A percentile compares a stretch with the other conserved stretches of the same genome.
Evolutionary conservation across 2,113 vertebrate genomes (phyloP).

Genomic region (Upupa epops): DNA sequence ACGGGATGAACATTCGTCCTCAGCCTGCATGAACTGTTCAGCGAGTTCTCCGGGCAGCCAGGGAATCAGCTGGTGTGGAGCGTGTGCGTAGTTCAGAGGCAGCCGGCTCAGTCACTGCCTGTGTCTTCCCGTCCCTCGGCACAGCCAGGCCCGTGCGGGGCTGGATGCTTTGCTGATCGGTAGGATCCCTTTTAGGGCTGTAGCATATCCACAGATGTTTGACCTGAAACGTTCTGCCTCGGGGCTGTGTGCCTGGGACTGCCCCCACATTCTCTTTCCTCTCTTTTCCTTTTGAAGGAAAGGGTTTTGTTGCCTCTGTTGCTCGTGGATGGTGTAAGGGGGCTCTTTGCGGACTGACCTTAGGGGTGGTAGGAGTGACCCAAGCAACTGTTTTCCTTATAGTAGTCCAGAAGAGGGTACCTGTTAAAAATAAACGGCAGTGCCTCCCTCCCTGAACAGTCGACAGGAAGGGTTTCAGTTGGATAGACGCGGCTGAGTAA

Average conservation of each 20-base stretch:
- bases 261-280: background rate
- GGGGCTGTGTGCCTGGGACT: background rate
- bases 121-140: background rate
- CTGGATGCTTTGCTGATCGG: background rate
- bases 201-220: background rate
- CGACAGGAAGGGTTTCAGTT: no score
- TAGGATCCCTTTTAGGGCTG: background rate
- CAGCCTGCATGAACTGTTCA: background rate
- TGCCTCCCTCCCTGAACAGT: background rate
- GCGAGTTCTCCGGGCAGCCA: background rate
- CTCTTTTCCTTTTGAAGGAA: background rate
- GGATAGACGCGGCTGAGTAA: background rate
- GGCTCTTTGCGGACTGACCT: background rate
- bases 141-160: accelerated
- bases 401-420: background rate
- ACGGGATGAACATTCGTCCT: background rate
- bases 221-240: background rate
- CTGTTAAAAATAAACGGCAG: background rate
- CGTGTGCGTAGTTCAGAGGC: background rate
- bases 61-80: background rate
- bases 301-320: background rate
- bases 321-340: accelerated
- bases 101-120: background rate
- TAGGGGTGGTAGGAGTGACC: background rate
- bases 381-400: background rate